Evolutionary conservation across 2,113 vertebrate genomes (phyloP).

Genomic region (Pandion haliaetus): DNA sequence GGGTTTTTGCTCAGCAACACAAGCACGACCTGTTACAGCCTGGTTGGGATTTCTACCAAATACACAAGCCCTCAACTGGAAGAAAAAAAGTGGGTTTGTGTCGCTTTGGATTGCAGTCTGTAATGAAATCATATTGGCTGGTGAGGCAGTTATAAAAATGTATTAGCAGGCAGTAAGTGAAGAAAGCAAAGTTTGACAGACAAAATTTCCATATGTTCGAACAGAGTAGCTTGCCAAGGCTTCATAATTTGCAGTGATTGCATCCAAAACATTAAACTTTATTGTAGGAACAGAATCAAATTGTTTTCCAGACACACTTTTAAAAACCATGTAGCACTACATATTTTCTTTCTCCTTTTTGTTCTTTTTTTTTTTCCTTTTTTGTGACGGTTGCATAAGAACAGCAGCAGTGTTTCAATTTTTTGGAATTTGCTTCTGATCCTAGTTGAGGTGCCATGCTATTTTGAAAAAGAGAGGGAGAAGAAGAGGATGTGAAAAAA

Average conservation of each 20-base stretch:
- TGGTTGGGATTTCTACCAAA: not conserved
- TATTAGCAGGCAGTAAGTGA: conserved; percentile 34
- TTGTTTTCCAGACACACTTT: conserved; percentile 60
- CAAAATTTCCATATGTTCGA: conserved; percentile 31
- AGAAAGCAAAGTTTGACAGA: conserved; percentile 54
- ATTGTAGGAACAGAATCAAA: conserved; percentile 60
- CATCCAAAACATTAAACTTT: conserved; percentile 56
- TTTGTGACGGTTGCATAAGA: not conserved
- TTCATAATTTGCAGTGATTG: conserved; percentile 44
- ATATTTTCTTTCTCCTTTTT: not conserved
- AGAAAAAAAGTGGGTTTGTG: not conserved
- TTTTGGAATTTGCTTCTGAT: not conserved
- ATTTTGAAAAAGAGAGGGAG: not conserved
- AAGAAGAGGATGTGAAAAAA: not conserved
- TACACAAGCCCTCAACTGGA: not conserved
- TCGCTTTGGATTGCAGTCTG: not conserved
- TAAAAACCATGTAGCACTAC: not conserved
- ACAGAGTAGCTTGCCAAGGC: conserved; percentile 43
- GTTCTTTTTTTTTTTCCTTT: not conserved
- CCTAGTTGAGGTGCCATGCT: not conserved
- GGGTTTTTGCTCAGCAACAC: not conserved
- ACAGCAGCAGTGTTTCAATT: not conserved
- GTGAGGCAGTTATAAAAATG: conserved; percentile 17
- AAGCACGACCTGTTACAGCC: not conserved
- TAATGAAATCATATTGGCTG: not conserved